Base-by-base conservation (phyloP, 2,888 invertebrate species). In the Athalia circularis region DNA sequence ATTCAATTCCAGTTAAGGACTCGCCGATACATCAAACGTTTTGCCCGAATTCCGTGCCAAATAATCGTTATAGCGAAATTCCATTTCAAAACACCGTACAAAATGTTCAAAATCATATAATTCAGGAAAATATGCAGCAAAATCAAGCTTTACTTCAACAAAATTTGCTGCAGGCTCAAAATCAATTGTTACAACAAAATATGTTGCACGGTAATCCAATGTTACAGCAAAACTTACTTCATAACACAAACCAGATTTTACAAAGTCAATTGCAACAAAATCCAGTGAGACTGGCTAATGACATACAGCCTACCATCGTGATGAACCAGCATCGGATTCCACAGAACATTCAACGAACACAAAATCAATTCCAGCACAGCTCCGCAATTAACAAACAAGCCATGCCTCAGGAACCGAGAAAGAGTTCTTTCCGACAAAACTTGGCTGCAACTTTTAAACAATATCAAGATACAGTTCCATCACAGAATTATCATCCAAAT, bases 31-130 rank as follows among this genome's bases (percentile, higher is more conserved):
- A 82, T 57, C 85, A 86, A 3, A 81, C 80, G 7, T 85, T 85
- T 13, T 82, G 81, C n/a, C 84, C 81, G 52, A 88, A 85, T 59
- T 78, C 84, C 15, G 15, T 86, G 5, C 82, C 83, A 0, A 83
- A 84, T 15, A 87, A 87, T 80, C 85, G 84, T 77, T 89, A 86
- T 48, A 87, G 84, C 57, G 90, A 90, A 47, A 80, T 89, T 54
- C 88, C 89, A 0, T 85, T 84, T 72, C 89, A 90, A 80, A 90
- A 90, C 75, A 82, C 89, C 0, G 90, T 90, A 1, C 90, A 90
- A 75, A 90, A 90, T 78, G 90, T 90, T 4, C 89, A 89, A 61
- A 90, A 90, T 84, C 90, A 90, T 61, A 90, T 90, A 80, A 90
- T 90, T 64, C 90, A 90, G 74, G 90, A 90, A 62, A 90, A 88